Base-by-base conservation (phyloP, 2,113 vertebrate species). In the Zootoca vivipara region DNA sequence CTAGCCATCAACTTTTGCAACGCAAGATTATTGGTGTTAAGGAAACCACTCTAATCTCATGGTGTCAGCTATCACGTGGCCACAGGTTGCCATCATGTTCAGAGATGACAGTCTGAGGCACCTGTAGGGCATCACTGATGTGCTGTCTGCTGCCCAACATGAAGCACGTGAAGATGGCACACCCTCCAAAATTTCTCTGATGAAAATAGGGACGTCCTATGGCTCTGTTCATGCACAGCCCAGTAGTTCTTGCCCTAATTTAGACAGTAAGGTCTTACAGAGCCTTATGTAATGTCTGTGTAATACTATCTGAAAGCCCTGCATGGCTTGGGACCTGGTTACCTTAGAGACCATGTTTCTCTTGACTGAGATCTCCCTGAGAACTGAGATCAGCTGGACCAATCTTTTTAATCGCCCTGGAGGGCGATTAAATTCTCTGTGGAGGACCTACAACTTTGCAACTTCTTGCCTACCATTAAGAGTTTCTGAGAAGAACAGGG, bases 341-440 rank as follows among this genome's bases (percentile, higher is more conserved):
- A 58, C 75, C 40, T 52, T 86, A 86, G 85, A 40, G 85, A 58
- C 65, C 33, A 38, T 10, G 15, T 87, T 26, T 81, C 67, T 72
- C 78, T 73, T 38, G 16, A 5, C 65, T 69, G 30, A 22, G 13
- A 30, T 72, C 77, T 56, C 64, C 85, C 38, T 30, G 77, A 58
- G 65, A 52, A 80, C n/a, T 42, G 62, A 80, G 67, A 87, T 87
- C 78, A 72, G 67, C 85, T 81, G 85, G 65, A 22, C 78, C 78
- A 81, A 58, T 87, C 78, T 80, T 73, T 18, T 73, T 80, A 81
- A 86, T 86, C 62, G 18, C 58, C 62, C 30, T 56, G 30, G 46
- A n/a, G n/a, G n/a, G n/a, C n/a, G n/a, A n/a, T n/a, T n/a, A n/a
- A 46, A 67, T 52, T 67, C 74, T 78, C 74, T 67, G 18, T 67